Percentiles rank a stretch among this genome's conserved stretches.
Conservation (phyloP, 2,888 invertebrate genomes). For the Eupeodes latifasciatus region DNA sequence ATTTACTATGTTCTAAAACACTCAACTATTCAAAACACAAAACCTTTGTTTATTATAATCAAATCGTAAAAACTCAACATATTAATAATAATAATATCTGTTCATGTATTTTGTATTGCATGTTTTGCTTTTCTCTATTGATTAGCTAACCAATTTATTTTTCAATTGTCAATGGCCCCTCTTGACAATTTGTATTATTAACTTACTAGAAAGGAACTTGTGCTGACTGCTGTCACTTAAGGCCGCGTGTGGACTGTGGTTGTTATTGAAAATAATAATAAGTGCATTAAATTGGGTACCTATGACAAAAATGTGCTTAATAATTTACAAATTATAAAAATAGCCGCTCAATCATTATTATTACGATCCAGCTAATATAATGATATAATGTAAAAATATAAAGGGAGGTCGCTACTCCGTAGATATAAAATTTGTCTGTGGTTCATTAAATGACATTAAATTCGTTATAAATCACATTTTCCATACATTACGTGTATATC, state of each 20-base stretch:
- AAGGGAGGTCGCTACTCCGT: too few relatives aligned
- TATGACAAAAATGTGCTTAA: neutral
- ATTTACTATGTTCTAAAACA: too few relatives aligned
- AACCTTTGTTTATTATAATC: neutral
- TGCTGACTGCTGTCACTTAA: neutral
- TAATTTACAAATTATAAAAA: neutral
- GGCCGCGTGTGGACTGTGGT: neutral
- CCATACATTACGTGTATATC: neutral
- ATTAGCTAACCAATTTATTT: conserved; percentile 16
- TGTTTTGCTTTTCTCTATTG: neutral
- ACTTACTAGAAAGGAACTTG: neutral
- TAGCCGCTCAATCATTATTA: neutral
- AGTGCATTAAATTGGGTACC: neutral
- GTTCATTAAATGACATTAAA: neutral
- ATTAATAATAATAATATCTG: neutral
- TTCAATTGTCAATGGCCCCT: conserved; percentile 1
- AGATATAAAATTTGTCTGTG: neutral
- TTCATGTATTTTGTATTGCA: neutral
- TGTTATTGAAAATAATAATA: neutral
- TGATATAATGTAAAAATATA: neutral
- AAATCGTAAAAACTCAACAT: neutral
- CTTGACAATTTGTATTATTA: neutral
- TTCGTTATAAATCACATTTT: conserved; percentile 3
- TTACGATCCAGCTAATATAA: neutral
- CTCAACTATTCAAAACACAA: too few relatives aligned